phyloP scores from a whole-genome alignment of 2,888 invertebrate species.

The Disparrhopalites patrizii region DNA sequence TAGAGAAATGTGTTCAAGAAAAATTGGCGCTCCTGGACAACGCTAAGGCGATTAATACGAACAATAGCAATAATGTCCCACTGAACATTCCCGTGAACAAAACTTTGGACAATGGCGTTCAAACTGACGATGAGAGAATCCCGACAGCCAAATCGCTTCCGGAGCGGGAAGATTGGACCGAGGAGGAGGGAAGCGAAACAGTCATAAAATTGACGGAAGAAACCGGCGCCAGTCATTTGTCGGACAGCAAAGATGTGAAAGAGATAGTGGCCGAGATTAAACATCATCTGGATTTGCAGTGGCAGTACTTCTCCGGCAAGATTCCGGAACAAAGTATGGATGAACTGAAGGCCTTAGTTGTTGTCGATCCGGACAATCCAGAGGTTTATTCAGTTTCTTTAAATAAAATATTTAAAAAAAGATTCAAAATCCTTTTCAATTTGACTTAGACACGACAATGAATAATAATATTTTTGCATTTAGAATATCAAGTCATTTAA shows the following conservation, averaged over 20 bases:
- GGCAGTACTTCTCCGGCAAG: constrained; percentile 34
- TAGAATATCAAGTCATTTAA: background rate
- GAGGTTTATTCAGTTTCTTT: background rate
- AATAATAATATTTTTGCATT: too few species aligned
- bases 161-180: background rate
- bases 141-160: background rate
- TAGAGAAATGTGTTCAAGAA: constrained; percentile 13
- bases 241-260: too few species aligned
- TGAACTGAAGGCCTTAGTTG: constrained; percentile 18
- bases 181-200: background rate
- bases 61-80: background rate
- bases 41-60: background rate
- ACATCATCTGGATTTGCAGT: constrained; percentile 27
- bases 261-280: constrained; percentile 22
- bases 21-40: background rate
- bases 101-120: background rate
- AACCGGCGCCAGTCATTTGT: background rate
- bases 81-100: background rate
- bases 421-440: background rate
- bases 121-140: background rate
- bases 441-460: background rate
- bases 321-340: constrained; percentile 32
- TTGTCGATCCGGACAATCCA: background rate
- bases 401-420: background rate
- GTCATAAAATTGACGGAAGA: background rate